Evolutionary conservation across 1,140 invertebrate genomes (phyloP).

Genomic region (Macrostomum lignano): DNA sequence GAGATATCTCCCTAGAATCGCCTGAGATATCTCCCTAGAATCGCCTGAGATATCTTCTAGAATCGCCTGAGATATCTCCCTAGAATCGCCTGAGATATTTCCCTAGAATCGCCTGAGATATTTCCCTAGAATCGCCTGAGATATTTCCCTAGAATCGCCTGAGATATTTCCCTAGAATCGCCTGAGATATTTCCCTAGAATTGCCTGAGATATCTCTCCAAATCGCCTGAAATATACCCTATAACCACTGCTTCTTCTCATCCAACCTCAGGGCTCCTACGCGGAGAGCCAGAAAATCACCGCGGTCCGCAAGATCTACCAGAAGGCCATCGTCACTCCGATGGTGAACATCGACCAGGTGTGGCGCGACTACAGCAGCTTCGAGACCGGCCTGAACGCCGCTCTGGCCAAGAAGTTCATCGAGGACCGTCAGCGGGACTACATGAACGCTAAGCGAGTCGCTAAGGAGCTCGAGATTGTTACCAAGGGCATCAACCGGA

Average conservation of each 20-base stretch:
- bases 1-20: too few relatives aligned
- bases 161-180: too few relatives aligned
- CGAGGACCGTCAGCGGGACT: constrained; percentile 60
- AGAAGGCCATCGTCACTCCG: constrained; percentile 71
- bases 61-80: too few relatives aligned
- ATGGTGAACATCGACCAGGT: constrained; percentile 85
- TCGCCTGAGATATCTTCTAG: too few relatives aligned
- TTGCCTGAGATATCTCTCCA: too few relatives aligned
- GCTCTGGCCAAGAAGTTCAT: constrained; percentile 82
- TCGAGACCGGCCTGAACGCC: constrained; percentile 53
- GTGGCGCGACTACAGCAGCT: constrained; percentile 87
- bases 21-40: too few relatives aligned
- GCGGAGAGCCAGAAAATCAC: constrained; percentile 97
- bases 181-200: too few relatives aligned
- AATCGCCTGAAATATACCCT: not conserved
- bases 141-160: too few relatives aligned
- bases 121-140: too few relatives aligned
- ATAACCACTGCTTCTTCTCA: constrained; percentile 11
- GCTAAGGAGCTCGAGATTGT: constrained; percentile 79
- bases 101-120: too few relatives aligned
- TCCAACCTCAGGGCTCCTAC: constrained; percentile 78
- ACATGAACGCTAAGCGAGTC: constrained; percentile 85
- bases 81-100: too few relatives aligned
- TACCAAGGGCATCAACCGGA: constrained; percentile 69
- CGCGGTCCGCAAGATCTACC: constrained; percentile 76